Evolutionary conservation across 2,113 vertebrate species (phyloP).

Genomic region (Pyrgilauda ruficollis): DNA sequence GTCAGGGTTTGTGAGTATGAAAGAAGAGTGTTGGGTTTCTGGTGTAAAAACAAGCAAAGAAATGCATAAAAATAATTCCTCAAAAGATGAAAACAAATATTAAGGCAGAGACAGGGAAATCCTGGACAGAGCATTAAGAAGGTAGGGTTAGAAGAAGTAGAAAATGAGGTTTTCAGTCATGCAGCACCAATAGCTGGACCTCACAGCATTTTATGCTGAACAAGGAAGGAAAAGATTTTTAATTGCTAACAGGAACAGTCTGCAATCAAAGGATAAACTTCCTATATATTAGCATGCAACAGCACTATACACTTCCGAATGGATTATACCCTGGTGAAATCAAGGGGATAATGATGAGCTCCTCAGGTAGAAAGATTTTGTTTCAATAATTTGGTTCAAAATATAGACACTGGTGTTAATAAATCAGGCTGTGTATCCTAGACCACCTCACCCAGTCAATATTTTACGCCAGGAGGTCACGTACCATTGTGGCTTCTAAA

Average conservation of each 20-base stretch:
- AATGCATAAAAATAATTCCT: background rate
- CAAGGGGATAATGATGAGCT: slow-evolving; percentile 9
- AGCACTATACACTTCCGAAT: background rate
- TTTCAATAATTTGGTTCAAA: background rate
- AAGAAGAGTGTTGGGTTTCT: background rate
- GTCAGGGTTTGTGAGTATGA: background rate
- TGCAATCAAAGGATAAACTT: background rate
- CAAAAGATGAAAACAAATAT: background rate
- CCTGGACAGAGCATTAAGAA: background rate
- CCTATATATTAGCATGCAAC: background rate
- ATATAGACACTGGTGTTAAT: background rate
- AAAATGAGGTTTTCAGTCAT: background rate
- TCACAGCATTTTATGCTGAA: background rate
- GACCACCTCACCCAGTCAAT: background rate
- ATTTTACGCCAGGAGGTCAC: background rate
- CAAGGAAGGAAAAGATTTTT: background rate
- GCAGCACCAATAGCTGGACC: background rate
- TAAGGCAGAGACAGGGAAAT: background rate
- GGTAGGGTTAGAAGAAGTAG: background rate
- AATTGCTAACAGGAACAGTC: background rate
- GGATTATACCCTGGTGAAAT: slow-evolving; percentile 15
- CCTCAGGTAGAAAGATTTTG: background rate
- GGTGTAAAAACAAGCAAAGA: background rate
- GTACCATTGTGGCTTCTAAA: background rate
- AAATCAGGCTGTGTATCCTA: background rate